Evolutionary conservation across 2,888 invertebrate species (phyloP).

Genomic region (Sylvicola cinctus): DNA sequence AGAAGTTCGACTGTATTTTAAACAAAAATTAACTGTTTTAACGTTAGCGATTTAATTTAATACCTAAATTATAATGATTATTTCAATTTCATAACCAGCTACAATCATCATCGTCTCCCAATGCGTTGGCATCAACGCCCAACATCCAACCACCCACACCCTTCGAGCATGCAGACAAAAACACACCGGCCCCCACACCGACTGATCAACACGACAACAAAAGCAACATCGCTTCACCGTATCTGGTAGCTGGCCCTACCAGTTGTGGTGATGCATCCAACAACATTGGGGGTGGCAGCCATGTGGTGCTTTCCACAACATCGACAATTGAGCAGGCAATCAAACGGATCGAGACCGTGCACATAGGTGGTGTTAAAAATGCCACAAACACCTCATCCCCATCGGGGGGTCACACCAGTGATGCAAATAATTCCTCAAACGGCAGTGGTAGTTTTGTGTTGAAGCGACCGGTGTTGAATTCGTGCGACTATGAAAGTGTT

Average conservation of each 20-base stretch:
- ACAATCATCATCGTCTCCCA: conserved; percentile 31
- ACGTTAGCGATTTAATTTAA: too few species aligned
- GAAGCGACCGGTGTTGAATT: conserved; percentile 52
- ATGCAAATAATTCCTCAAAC: not conserved
- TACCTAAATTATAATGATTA: conserved; percentile 1
- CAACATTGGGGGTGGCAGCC: not conserved
- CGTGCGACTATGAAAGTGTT: conserved; percentile 58
- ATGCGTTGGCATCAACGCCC: conserved; percentile 30
- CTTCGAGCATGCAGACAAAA: conserved; percentile 22
- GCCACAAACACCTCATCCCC: not conserved
- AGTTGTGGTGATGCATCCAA: conserved; percentile 14
- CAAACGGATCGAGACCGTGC: not conserved
- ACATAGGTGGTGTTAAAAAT: not conserved
- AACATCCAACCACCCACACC: conserved; percentile 26
- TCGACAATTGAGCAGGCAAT: too few species aligned
- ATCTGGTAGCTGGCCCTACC: conserved; percentile 21
- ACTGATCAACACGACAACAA: conserved; percentile 25
- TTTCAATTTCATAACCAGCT: not conserved
- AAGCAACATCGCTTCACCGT: conserved; percentile 24
- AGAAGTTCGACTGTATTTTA: too few species aligned
- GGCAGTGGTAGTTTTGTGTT: conserved; percentile 24
- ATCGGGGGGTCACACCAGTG: not conserved
- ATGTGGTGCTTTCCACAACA: not conserved
- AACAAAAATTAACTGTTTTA: too few species aligned
- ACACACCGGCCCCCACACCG: conserved; percentile 25